Percentiles rank a stretch among this genome's conserved stretches.
These are phyloP conservation scores for Calidris pugnax DNA, from an alignment of 2,113 vertebrate genomes.

Conservation along the genomic window DNA sequence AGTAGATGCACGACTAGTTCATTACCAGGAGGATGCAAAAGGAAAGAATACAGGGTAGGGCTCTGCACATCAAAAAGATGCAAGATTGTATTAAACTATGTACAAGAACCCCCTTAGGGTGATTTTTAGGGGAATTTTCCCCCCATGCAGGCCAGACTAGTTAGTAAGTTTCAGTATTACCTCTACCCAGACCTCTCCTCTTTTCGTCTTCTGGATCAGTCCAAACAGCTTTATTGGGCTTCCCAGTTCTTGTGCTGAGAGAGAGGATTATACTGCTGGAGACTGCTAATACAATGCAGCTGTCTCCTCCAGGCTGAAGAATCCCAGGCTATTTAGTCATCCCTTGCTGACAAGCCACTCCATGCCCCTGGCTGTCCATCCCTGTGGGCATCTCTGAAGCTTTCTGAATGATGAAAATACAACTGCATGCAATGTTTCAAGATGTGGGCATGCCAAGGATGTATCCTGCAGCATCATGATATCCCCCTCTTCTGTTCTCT, in stretches of 20 bases:
- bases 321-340: not conserved
- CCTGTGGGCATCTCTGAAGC: not conserved
- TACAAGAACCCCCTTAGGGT: not conserved
- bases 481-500: not conserved
- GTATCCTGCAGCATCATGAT: not conserved
- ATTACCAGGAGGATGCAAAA: not conserved
- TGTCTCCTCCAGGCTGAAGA: not conserved
- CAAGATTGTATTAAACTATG: not conserved
- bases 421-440: not conserved
- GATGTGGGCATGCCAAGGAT: not conserved
- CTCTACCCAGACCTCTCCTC: not conserved
- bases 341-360: not conserved
- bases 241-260: not conserved
- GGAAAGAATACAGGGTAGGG: not conserved
- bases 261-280: not conserved
- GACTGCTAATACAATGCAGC: not conserved
- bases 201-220: not conserved
- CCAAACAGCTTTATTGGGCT: not conserved
- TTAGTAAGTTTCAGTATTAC: not conserved
- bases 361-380: not conserved
- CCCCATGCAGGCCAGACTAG: not conserved
- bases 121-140: not conserved
- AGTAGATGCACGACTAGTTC: not conserved
- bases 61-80: not conserved
- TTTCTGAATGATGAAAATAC: not conserved